phyloP scores from a whole-genome alignment of 1,140 invertebrate species.

The Lycorma delicatula region DNA sequence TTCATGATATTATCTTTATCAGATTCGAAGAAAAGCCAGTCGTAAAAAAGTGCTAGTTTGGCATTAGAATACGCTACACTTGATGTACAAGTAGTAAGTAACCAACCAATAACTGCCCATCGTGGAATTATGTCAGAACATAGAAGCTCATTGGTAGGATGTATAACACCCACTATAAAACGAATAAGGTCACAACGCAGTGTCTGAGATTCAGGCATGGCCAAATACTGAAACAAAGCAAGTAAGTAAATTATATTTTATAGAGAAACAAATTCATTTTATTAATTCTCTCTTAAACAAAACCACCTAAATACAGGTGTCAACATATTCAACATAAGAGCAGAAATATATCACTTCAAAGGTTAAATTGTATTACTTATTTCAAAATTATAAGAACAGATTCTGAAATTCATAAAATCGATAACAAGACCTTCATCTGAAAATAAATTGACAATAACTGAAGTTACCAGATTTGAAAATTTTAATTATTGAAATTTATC shows the following conservation, averaged over 20 bases:
- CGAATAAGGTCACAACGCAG: constrained; percentile 91
- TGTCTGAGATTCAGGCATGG: constrained; percentile 93
- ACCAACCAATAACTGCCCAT: constrained; percentile 98
- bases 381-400: no score
- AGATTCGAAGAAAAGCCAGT: constrained; percentile 94
- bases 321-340: no score
- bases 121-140: constrained; percentile 97
- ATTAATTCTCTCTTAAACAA: no score
- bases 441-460: no score
- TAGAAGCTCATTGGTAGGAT: constrained; percentile 93
- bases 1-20: constrained; percentile 99
- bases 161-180: constrained; percentile 95
- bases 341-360: no score
- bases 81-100: constrained; percentile 91
- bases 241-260: not conserved
- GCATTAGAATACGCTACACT: constrained; percentile 90
- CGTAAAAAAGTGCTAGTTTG: constrained; percentile 93
- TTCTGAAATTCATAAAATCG: no score
- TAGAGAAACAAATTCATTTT: no score
- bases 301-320: no score
- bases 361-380: no score
- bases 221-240: constrained; percentile 66
- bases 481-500: no score
- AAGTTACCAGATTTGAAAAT: no score
- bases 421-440: no score